A percentile compares a stretch with the other conserved stretches of the same genome.
Evolutionary conservation across 2,797 vertebrate genomes (phyloP).

Genomic region (Spinus olivaceus): DNA sequence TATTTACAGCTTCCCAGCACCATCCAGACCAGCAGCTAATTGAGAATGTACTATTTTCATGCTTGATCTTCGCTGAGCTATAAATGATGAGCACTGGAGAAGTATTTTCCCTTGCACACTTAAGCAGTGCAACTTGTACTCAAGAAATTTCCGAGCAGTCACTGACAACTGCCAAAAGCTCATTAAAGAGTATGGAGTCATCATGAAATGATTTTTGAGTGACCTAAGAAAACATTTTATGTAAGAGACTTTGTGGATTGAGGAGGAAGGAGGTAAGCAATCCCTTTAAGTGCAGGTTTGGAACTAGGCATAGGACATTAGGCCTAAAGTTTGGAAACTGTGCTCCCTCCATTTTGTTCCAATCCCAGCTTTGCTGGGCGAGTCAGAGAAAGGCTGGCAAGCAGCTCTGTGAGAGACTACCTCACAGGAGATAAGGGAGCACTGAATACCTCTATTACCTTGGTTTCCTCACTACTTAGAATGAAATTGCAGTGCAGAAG

Average conservation of each 20-base stretch:
- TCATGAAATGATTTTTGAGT: not conserved
- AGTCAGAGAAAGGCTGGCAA: conserved; percentile 3
- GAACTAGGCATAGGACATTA: not conserved
- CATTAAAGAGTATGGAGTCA: conserved; percentile 29
- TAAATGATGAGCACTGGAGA: not conserved
- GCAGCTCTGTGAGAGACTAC: not conserved
- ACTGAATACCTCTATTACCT: not conserved
- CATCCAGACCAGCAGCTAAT: not conserved
- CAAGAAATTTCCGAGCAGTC: not conserved
- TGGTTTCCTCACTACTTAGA: not conserved
- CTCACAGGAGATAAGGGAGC: conserved; percentile 5
- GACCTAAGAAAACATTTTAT: conserved; percentile 25
- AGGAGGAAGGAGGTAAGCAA: not conserved
- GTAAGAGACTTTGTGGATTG: not conserved
- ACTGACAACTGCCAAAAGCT: not conserved
- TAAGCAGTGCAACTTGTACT: not conserved
- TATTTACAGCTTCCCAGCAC: conserved; percentile 31
- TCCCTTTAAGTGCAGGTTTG: not conserved
- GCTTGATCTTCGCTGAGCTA: conserved; percentile 49
- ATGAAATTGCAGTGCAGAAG: not conserved
- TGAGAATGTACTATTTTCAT: conserved; percentile 33
- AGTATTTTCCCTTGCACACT: not conserved
- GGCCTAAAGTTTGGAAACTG: not conserved
- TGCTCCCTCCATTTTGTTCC: not conserved
- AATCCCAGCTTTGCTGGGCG: not conserved